phyloP scores from a whole-genome alignment of 2,888 invertebrate species.

The Himalopsyche anomala region DNA sequence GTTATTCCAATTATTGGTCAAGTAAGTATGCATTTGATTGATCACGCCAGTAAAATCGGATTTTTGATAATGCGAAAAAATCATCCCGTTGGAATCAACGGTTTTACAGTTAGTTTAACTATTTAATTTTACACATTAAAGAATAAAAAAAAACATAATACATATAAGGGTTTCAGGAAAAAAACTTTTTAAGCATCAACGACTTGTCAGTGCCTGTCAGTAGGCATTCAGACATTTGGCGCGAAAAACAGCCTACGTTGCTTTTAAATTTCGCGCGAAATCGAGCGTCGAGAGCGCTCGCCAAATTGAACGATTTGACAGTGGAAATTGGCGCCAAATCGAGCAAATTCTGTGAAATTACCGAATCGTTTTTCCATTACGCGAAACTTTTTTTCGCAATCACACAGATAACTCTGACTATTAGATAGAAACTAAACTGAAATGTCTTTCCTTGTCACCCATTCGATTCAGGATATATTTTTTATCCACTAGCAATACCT shows the following conservation, averaged over 20 bases:
- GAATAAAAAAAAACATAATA: no score
- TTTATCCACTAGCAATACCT: no score
- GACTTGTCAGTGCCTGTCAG: neutral
- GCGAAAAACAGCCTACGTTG: constrained; percentile 5
- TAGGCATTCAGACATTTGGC: neutral
- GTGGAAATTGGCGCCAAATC: constrained; percentile 34
- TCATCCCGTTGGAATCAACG: no score
- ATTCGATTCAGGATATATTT: no score
- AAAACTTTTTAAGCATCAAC: neutral
- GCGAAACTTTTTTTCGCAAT: constrained; percentile 8
- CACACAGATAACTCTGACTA: constrained; percentile 23
- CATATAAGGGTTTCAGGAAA: no score
- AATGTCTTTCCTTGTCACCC: neutral
- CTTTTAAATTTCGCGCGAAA: constrained; percentile 9
- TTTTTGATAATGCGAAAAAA: no score
- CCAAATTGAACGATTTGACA: constrained; percentile 26
- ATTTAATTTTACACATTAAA: no score
- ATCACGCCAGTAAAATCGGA: no score
- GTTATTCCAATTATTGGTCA: no score
- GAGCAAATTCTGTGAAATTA: neutral
- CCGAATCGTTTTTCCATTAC: constrained; percentile 23
- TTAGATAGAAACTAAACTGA: neutral
- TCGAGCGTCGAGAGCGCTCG: neutral
- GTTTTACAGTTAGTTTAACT: no score
- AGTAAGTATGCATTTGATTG: no score